Evolutionary conservation across 1,140 invertebrate species (phyloP).

Genomic region (Neodiprion virginianus): DNA sequence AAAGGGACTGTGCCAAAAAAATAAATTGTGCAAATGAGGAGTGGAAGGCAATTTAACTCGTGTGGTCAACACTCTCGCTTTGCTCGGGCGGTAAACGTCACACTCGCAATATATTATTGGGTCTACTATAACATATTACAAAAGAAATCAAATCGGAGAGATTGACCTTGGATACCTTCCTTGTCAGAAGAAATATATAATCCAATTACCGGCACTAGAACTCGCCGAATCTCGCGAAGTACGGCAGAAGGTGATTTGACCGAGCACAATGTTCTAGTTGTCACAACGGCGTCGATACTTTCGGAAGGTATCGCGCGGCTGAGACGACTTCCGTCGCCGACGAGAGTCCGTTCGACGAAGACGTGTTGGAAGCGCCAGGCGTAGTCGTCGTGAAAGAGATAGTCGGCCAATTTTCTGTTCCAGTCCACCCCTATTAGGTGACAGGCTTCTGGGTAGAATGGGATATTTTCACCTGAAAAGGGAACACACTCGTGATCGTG

Average conservation of each 20-base stretch:
- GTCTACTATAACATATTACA: too few species aligned
- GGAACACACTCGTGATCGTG: not conserved
- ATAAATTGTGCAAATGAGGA: too few species aligned
- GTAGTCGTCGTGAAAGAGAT: conserved; percentile 41
- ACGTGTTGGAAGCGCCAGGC: conserved; percentile 50
- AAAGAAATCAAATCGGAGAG: too few species aligned
- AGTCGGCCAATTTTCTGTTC: conserved; percentile 48
- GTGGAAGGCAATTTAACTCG: too few species aligned
- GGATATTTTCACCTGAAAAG: conserved; percentile 52
- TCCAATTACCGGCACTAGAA: conserved; percentile 47
- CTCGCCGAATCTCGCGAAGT: conserved; percentile 46
- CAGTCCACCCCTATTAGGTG: conserved; percentile 52
- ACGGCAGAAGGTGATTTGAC: conserved; percentile 41
- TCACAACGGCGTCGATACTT: conserved; percentile 49
- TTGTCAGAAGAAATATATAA: too few species aligned
- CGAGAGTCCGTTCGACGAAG: conserved; percentile 45
- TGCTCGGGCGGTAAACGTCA: too few species aligned
- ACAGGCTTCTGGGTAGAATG: conserved; percentile 48
- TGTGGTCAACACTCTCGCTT: too few species aligned
- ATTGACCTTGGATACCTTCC: too few species aligned
- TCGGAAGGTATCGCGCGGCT: conserved; percentile 36
- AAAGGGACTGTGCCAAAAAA: too few species aligned
- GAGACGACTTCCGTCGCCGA: conserved; percentile 49
- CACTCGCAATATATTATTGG: too few species aligned
- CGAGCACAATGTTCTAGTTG: conserved; percentile 51